Evolutionary conservation across 1,140 invertebrate genomes (phyloP).

Genomic region (Mamestra configurata): DNA sequence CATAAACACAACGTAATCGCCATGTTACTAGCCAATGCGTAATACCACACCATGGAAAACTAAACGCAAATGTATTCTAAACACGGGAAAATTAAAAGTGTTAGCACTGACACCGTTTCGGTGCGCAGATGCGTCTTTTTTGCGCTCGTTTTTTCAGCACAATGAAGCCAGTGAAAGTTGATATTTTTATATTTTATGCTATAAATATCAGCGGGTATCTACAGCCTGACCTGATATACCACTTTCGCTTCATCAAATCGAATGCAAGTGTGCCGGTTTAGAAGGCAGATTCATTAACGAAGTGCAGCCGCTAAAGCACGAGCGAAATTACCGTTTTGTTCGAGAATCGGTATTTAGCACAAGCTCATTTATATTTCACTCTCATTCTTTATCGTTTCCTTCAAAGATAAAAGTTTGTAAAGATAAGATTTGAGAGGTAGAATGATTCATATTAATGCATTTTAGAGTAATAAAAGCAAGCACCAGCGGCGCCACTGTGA

Average conservation of each 20-base stretch:
- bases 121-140: conserved; percentile 5
- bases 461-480: conserved; percentile 24
- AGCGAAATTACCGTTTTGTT: background rate
- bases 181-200: conserved; percentile 24
- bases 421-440: conserved; percentile 6
- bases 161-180: conserved; percentile 32
- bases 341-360: background rate
- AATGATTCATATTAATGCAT: conserved; percentile 30
- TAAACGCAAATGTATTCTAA: conserved; percentile 40
- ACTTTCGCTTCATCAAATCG: conserved; percentile 57
- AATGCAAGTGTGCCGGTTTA: conserved; percentile 31
- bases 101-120: conserved; percentile 36
- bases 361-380: background rate
- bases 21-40: conserved; percentile 48
- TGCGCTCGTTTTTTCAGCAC: conserved; percentile 8
- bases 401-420: background rate
- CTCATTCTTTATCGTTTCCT: background rate
- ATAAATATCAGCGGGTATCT: conserved; percentile 34
- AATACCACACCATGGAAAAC: conserved; percentile 32
- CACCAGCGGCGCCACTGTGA: conserved; percentile 16
- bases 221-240: conserved; percentile 41
- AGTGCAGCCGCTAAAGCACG: background rate
- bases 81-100: conserved; percentile 33
- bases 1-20: conserved; percentile 47
- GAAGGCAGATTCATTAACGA: background rate